A percentile compares a stretch with the other conserved stretches of the same genome.
Conservation (phyloP, 2,113 vertebrate genomes). For the Cebus imitator region DNA sequence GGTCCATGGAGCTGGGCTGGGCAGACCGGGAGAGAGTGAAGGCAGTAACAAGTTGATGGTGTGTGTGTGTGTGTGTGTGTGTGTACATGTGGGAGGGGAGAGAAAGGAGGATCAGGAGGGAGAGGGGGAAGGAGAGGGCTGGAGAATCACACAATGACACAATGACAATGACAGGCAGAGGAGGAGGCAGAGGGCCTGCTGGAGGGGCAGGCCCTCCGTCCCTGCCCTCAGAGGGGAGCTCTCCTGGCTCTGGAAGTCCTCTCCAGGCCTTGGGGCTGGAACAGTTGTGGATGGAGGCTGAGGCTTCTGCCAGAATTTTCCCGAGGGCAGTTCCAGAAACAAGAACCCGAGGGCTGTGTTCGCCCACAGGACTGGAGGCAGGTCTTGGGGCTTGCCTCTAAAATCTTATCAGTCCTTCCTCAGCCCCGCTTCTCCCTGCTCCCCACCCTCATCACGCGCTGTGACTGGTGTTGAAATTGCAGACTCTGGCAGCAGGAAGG, state of each 20-base stretch:
- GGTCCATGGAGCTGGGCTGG: background rate
- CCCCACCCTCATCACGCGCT: background rate
- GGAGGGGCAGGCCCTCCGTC: background rate
- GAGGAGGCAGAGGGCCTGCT: background rate
- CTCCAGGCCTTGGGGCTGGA: background rate
- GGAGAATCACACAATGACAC: background rate
- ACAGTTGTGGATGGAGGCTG: background rate
- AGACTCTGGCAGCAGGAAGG: background rate
- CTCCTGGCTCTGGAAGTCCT: background rate
- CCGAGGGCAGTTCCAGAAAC: background rate
- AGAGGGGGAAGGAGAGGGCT: background rate
- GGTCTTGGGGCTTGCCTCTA: background rate
- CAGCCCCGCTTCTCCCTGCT: background rate
- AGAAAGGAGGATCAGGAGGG: no score
- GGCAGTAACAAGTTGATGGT: background rate
- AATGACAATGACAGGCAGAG: no score
- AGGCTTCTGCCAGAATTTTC: background rate
- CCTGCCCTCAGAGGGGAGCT: no score
- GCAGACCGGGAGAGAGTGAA: background rate
- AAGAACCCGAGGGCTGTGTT: background rate
- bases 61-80: background rate
- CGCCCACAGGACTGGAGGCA: background rate
- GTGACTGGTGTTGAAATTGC: background rate
- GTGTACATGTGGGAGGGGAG: background rate
- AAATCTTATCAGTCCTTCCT: background rate